These are phyloP conservation scores for Alcedo quadribrachys DNA, from an alignment of 2,797 vertebrate genomes.

Conservation along the genomic window DNA sequence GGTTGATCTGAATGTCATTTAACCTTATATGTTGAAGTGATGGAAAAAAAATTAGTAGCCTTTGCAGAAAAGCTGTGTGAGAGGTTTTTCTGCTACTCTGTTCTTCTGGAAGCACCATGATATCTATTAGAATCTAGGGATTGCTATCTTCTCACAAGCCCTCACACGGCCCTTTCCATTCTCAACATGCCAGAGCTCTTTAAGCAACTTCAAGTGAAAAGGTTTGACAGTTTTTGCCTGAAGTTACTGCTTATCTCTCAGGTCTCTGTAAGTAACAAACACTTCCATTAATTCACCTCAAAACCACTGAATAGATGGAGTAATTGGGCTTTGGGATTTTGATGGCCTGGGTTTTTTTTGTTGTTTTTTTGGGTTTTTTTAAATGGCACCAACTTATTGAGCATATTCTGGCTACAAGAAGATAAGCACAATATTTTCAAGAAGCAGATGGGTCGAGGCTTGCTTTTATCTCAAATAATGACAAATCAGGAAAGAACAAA, in stretches of 20 bases:
- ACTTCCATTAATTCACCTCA: background rate
- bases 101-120: background rate
- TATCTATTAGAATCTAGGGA: background rate
- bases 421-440: background rate
- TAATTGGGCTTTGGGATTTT: background rate
- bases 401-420: background rate
- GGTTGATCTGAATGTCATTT: background rate
- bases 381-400: background rate
- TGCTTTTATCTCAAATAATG: background rate
- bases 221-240: background rate
- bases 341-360: background rate
- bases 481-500: background rate
- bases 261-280: background rate
- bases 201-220: background rate
- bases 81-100: background rate
- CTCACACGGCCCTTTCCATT: background rate
- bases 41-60: background rate
- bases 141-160: background rate
- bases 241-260: background rate
- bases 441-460: background rate
- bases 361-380: background rate
- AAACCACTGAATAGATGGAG: background rate
- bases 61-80: background rate
- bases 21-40: background rate
- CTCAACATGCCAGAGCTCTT: background rate